Evolutionary conservation across 2,888 invertebrate species (phyloP).

Genomic region (Patella ulyssiponensis): DNA sequence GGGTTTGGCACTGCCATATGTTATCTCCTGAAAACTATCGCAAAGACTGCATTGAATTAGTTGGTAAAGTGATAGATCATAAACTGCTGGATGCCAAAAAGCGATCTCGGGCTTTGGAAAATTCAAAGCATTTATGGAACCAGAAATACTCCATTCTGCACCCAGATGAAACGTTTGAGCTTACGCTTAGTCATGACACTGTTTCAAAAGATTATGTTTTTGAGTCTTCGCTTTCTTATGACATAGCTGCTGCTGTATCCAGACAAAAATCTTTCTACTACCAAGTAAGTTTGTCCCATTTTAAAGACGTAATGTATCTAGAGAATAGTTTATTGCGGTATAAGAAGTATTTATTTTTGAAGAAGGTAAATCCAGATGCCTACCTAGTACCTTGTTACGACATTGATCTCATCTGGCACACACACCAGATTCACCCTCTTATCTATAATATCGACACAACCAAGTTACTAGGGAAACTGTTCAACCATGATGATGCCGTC

Average conservation of each 20-base stretch:
- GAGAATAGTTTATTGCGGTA: constrained; percentile 69
- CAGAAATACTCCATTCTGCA: constrained; percentile 40
- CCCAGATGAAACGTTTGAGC: constrained; percentile 53
- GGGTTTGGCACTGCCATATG: constrained; percentile 74
- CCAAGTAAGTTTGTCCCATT: constrained; percentile 74
- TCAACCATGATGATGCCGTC: constrained; percentile 74
- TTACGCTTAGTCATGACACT: constrained; percentile 35
- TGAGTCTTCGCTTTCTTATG: constrained; percentile 59
- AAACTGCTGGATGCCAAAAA: constrained; percentile 23
- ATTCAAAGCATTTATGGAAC: constrained; percentile 46
- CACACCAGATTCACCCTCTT: constrained; percentile 72
- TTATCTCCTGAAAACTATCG: constrained; percentile 62
- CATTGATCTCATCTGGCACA: constrained; percentile 74
- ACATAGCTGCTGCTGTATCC: constrained; percentile 70
- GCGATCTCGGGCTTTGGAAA: constrained; percentile 23
- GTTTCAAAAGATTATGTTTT: constrained; percentile 21
- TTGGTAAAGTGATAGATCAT: constrained; percentile 67
- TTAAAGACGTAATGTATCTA: constrained; percentile 71
- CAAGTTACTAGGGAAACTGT: constrained; percentile 54
- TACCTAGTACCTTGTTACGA: constrained; percentile 75
- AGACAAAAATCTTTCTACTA: constrained; percentile 73
- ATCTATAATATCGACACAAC: constrained; percentile 60
- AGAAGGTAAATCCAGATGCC: constrained; percentile 68
- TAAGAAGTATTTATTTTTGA: constrained; percentile 71
- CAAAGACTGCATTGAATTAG: constrained; percentile 55